Base-by-base conservation (phyloP, 2,888 invertebrate genomes). In the Vesta saturnalis region DNA sequence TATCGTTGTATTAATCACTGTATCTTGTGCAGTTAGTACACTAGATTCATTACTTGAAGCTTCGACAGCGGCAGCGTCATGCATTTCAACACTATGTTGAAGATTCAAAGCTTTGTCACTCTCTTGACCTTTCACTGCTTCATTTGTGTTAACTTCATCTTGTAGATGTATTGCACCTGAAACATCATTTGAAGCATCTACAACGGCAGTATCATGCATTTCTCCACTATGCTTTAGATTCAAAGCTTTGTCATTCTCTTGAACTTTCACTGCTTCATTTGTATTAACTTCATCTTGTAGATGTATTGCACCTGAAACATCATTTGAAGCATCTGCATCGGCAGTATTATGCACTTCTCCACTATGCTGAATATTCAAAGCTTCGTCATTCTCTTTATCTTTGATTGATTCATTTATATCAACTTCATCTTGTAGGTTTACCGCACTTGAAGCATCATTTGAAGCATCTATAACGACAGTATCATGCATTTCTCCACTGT, bases 401-500 rank as follows among this genome's bases (percentile, higher is more conserved):
- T n/a, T n/a, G n/a, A n/a, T n/a, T n/a, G n/a, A n/a, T n/a, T n/a
- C n/a, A n/a, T n/a, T n/a, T n/a, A n/a, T n/a, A n/a, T n/a, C n/a
- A n/a, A n/a, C n/a, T n/a, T n/a, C n/a, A n/a, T n/a, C n/a, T n/a
- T n/a, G n/a, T n/a, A n/a, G n/a, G n/a, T n/a, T n/a, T n/a, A n/a
- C n/a, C n/a, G n/a, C n/a, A n/a, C n/a, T n/a, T n/a, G n/a, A n/a
- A n/a, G 47, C 47, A 8, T 49, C 8, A 14, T 18, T 21, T 52
- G 12, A 1, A 19, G 18, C 23, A 23, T 23, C 22, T 8, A 14
- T 14, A 19, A 55, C 8, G 3, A 19, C 59, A 6, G 60, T 23
- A 16, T 60, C 22, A 18, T 60, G 52, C 23, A 22, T 21, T 35
- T 56, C 55, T 21, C 55, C 46, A 12, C 56, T 62, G 15, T 62